Evolutionary conservation across 2,797 vertebrate genomes (phyloP), one percentile per base, ranked within the genome.

Genomic region (Pipistrellus kuhlii): DNA sequence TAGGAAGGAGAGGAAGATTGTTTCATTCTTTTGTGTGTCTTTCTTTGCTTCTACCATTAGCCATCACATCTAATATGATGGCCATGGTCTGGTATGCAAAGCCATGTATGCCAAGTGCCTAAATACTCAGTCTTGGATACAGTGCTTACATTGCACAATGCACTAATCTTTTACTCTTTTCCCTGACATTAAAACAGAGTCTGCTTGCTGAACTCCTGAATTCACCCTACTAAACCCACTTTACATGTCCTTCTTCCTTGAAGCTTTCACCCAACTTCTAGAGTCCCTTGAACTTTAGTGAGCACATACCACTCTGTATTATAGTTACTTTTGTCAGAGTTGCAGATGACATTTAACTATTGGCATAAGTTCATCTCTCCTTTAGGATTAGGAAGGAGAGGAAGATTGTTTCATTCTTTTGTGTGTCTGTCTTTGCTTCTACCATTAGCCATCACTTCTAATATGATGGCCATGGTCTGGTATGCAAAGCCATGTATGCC

Each of bases 311-410:
- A 3, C 23, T 68, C 59, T 13, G 1, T 62, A 11, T 32, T 17
- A 2, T 68, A 53, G 17, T 85, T 73, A 44, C 5, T 44, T n/a
- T n/a, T n/a, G 35, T 57, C 83, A 94, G 80, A 84, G 32, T 64
- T 91, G 80, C 76, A 87, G 68, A 87, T 81, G 84, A 51, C 68
- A 91, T 90, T 89, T 87, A 81, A 75, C 83, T 89, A 17, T 91
- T 92, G n/a, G 51, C 20, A 69, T 85, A 68, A 69, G 51, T 80
- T 95, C n/a, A n/a, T n/a, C n/a, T n/a, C n/a, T n/a, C 53, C 68
- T 78, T 81, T 48, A 62, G 62, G 51, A 75, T 81, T 48, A 62
- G 62, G 46, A 90, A 94, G 35, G 21, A 89, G 32, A 84, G 69
- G 82, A 82, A 55, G 53, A 64, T 51, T 20, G 71, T 44, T 84